Evolutionary conservation across 2,888 invertebrate species (phyloP), one percentile per base, ranked within the genome.

Genomic region (Oscheius onirici): DNA sequence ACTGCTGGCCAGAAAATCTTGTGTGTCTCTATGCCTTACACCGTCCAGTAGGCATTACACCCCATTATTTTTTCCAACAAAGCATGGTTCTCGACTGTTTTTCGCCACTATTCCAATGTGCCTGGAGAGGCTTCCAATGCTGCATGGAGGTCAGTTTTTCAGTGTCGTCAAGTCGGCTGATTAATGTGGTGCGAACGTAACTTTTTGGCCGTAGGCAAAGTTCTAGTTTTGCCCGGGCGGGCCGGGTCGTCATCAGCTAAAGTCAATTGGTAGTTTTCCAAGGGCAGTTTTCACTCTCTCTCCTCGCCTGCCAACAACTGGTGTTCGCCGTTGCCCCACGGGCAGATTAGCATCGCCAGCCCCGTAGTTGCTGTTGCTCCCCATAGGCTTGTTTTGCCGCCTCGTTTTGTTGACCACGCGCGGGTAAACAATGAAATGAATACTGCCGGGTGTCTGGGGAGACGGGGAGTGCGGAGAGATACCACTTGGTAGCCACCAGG

Each of bases 391-490:
- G 63, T 63, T 63, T 63, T 63, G 63, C 63, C 63, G 63, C 63
- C 63, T 63, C 49, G 63, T 63, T 63, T 63, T 63, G 63, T 63
- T 63, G 63, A 63, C 63, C 49, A 63, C 63, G 63, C 63, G 49
- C 63, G 63, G 49, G 63, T 63, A 63, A 63, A 63, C 63, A 63
- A 63, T 63, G 63, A 63, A 63, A 63, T 63, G 63, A 63, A 63
- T 63, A 63, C 63, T 63, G 63, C 63, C 46, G 49, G 49, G 26
- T 26, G 44, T 43, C n/a, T n/a, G 34, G 34, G 34, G 34, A 34
- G 34, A 34, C 3, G 34, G 34, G 34, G 34, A 34, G 34, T 34
- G 34, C n/a, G n/a, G n/a, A 34, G 34, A 34, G 34, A 34, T 13
- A 63, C 63, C 63, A 63, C 63, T 63, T 63, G 63, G 63, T 41